Base-by-base conservation (phyloP, 2,888 invertebrate species). In the Torymus auratus region DNA sequence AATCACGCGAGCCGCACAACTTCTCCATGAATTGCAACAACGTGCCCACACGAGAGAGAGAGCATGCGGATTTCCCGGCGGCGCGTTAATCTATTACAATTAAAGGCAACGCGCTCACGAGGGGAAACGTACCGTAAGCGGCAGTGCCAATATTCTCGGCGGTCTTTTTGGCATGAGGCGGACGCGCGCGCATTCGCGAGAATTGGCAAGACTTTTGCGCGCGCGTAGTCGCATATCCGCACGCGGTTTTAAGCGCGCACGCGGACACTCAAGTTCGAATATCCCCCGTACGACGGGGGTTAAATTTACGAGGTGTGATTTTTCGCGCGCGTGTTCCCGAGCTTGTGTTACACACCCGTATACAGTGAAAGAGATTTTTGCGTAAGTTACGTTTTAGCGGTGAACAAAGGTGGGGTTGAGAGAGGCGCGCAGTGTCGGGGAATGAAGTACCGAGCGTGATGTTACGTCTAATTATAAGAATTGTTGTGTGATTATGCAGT, bases 121-220 rank as follows among this genome's bases (percentile, higher is more conserved):
- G 50, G 41, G 28, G 17, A 68, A 61, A 78, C 61, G 50, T 69
- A 69, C 73, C 62, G 15, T 69, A 79, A 58, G 61, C 50, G 41
- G 58, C 58, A 64, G 50, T 74, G 79, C 70, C 72, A 80, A 76
- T 67, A 56, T 52, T 68, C 61, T 12, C 60, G 53, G 15, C 1
- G 11, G 17, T n/a, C 7, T 17, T 80, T 74, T 80, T 80, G 80
- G 76, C 80, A n/a, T n/a, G n/a, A 76, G 50, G 67, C 17, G 13
- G 4, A 20, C 23, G 28, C 11, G 67, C n/a, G 62, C 17, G 20
- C 23, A 55, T 74, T 7, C 53, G 50, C 17, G 56, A 11, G 15
- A 75, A 75, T 80, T 80, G 80, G 80, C 80, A 80, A 61, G 62
- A 68, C 55, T 41, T 73, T 28, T 79, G 55, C 50, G 68, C 68